These are phyloP conservation scores for Sphaerophoria rueppellii DNA, from an alignment of 2,888 invertebrate species.

Conservation along the genomic window DNA sequence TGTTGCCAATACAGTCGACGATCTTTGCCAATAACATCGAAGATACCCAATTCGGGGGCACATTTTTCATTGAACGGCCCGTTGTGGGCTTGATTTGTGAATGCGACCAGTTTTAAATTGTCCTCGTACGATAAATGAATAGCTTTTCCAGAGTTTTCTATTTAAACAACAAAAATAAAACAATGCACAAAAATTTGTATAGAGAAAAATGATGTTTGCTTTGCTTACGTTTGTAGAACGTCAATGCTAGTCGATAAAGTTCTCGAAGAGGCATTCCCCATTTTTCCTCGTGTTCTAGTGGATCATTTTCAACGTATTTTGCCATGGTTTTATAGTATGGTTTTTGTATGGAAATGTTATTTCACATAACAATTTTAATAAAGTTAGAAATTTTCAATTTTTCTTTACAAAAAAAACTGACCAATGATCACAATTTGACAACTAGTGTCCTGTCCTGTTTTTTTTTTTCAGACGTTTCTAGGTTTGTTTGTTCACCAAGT, in stretches of 20 bases:
- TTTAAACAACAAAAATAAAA: conserved; percentile 12
- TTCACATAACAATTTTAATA: conserved; percentile 53
- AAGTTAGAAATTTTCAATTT: not conserved
- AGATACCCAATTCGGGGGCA: conserved; percentile 92
- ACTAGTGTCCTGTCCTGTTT: conserved; percentile 7
- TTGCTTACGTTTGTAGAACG: conserved; percentile 94
- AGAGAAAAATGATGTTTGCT: not conserved
- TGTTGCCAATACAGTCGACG: conserved; percentile 96
- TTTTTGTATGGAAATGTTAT: not conserved
- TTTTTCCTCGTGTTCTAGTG: conserved; percentile 80
- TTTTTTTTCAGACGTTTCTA: not conserved
- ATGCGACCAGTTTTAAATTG: conserved; percentile 94
- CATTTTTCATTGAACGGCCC: conserved; percentile 90
- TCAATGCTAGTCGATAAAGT: conserved; percentile 93
- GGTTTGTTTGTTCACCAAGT: not conserved
- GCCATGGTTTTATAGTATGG: conserved; percentile 32
- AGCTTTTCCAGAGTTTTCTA: conserved; percentile 99
- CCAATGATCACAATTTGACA: conserved; percentile 49
- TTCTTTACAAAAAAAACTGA: not conserved
- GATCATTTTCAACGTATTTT: conserved; percentile 56
- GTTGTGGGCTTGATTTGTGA: conserved; percentile 94
- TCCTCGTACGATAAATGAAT: conserved; percentile 97
- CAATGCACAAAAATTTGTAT: conserved; percentile 37
- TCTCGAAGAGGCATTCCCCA: conserved; percentile 89
- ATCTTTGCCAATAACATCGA: conserved; percentile 97